Evolutionary conservation across 2,113 vertebrate genomes (phyloP).

Genomic region (Ia io): DNA sequence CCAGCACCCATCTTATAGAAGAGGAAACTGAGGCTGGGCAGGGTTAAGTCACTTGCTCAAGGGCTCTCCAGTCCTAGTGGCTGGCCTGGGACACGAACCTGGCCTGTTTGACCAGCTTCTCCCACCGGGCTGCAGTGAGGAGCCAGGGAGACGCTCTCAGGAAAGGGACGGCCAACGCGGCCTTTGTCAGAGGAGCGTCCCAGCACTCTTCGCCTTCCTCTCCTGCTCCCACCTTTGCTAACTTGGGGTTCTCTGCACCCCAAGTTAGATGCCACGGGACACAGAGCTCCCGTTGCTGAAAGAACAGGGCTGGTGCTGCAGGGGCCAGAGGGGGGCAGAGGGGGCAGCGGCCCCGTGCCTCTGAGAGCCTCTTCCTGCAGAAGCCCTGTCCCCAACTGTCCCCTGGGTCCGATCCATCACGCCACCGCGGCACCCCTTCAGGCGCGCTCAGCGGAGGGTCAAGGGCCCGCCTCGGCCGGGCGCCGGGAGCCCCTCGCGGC

Average conservation of each 20-base stretch:
- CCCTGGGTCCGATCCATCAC: slow-evolving; percentile 88
- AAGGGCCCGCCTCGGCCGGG: slow-evolving; percentile 79
- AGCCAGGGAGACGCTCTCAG: rapidly evolving
- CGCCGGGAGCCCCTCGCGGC: slow-evolving; percentile 87
- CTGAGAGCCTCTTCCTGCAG: slow-evolving; percentile 76
- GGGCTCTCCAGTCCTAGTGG: background rate
- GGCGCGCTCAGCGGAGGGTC: slow-evolving; percentile 82
- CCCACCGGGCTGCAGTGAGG: rapidly evolving
- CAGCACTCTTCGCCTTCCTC: rapidly evolving
- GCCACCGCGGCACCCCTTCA: slow-evolving; percentile 79
- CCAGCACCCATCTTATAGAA: background rate
- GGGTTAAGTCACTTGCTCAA: rapidly evolving
- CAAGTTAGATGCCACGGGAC: background rate
- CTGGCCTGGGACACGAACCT: background rate
- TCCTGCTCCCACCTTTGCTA: too few relatives aligned
- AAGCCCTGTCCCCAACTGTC: slow-evolving; percentile 76
- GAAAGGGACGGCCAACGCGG: rapidly evolving
- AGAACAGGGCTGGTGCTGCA: background rate
- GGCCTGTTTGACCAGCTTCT: background rate
- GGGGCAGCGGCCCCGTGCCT: background rate
- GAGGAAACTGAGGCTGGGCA: background rate
- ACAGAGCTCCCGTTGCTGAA: background rate
- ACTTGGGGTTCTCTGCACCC: background rate
- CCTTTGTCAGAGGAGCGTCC: background rate
- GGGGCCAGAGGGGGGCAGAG: background rate